Base-by-base conservation (phyloP, 2,113 vertebrate genomes). In the Scartelaos histophorus region DNA sequence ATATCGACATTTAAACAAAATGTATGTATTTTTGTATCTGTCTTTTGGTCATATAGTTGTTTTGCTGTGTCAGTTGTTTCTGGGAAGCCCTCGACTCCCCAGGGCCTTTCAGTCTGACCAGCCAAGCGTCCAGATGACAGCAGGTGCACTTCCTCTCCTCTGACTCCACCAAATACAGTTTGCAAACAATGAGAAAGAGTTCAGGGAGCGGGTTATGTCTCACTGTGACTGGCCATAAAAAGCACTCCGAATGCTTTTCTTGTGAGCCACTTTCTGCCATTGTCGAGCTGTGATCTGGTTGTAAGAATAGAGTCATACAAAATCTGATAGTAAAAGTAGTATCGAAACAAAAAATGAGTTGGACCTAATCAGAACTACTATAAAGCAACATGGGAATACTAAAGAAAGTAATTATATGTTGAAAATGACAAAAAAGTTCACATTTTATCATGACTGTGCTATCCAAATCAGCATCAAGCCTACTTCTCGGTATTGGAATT, bases 81-180 rank as follows among this genome's bases (percentile, higher is more conserved):
- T 74, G 78, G 87, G 78, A 90, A 88, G 70, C 77, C 76, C 22
- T 0, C 24, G 2, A 34, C 77, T 82, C 82, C 78, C 73, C 47
- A 0, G 75, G 72, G 75, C 57, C 51, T 3, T 7, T 75, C 73
- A 70, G 75, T 60, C 82, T 64, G 80, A 74, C 74, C 86, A 64
- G 73, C 90, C 86, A 78, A 85, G 70, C 79, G 12, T 78, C 43
- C 78, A 79, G 84, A 84, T 86, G 80, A 88, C 86, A 82, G 78
- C 90, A 85, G 85, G 81, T 79, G 84, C 81, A 81, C 89, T 86
- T 85, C 82, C 90, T 76, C 76, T 35, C 51, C 81, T 83, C 58
- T 53, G 78, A 84, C 67, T 75, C 80, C 76, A 80, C 61, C 70
- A 74, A 57, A 57, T 66, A 83, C 75, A 72, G 60, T 75, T 67